phyloP scores from a whole-genome alignment of 1,140 invertebrate genomes.

The Ips typographus region DNA sequence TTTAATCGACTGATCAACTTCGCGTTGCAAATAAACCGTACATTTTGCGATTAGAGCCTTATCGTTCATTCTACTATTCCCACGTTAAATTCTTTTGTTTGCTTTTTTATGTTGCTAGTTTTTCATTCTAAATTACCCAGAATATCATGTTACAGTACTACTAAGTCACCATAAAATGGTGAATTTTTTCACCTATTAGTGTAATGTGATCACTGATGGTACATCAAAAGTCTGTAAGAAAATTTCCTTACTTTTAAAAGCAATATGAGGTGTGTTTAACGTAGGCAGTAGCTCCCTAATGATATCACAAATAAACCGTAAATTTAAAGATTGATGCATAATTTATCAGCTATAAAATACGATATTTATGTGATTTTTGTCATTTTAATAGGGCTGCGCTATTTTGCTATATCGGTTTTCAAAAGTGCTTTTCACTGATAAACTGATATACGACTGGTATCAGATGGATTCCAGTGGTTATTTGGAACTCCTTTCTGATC shows the following conservation, averaged over 20 bases:
- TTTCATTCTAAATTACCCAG: neutral
- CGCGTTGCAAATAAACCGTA: slow-evolving; percentile 26
- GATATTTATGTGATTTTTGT: slow-evolving; percentile 44
- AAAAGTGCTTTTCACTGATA: slow-evolving; percentile 32
- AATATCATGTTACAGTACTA: too few relatives aligned
- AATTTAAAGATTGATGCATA: slow-evolving; percentile 49
- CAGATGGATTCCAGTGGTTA: slow-evolving; percentile 13
- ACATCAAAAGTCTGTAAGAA: too few relatives aligned
- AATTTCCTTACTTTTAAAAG: too few relatives aligned
- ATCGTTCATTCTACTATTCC: neutral
- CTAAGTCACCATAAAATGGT: too few relatives aligned
- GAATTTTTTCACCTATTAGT: too few relatives aligned
- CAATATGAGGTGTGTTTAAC: neutral
- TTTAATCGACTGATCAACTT: slow-evolving; percentile 38
- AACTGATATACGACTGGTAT: slow-evolving; percentile 37
- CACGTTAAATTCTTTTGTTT: neutral
- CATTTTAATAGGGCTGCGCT: slow-evolving; percentile 36
- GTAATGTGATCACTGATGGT: too few relatives aligned
- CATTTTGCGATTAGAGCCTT: slow-evolving; percentile 13
- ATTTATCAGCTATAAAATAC: slow-evolving; percentile 47
- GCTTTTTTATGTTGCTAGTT: neutral
- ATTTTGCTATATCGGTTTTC: slow-evolving; percentile 33
- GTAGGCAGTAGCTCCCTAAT: slow-evolving; percentile 35
- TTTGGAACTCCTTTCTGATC: neutral
- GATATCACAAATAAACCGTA: slow-evolving; percentile 44